phyloP scores from a whole-genome alignment of 2,888 invertebrate genomes.

The Caenorhabditis sp. region DNA sequence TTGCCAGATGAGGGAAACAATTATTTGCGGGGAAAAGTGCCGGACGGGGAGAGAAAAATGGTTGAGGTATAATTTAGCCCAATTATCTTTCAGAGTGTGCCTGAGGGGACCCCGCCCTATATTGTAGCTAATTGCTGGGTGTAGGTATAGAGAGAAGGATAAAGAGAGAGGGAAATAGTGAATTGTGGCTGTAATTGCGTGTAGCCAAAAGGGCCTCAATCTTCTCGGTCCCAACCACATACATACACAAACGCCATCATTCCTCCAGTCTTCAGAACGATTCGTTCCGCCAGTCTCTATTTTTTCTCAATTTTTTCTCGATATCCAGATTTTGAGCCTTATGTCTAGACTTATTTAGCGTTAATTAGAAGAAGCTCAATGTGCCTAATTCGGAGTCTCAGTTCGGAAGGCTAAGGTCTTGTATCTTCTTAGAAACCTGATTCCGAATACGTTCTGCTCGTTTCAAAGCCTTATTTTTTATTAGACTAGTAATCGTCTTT shows the following conservation, averaged over 20 bases:
- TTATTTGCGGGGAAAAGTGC: conserved; percentile 36
- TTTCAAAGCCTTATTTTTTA: too few species aligned
- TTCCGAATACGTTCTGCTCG: too few species aligned
- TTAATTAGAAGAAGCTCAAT: neutral
- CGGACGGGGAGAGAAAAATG: conserved; percentile 30
- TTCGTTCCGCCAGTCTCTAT: conserved; percentile 8
- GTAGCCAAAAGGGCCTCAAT: conserved; percentile 64
- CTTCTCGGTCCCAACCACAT: conserved; percentile 33
- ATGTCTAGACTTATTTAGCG: neutral
- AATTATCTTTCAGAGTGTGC: conserved; percentile 54
- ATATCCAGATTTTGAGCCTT: neutral
- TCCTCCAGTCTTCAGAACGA: conserved; percentile 24
- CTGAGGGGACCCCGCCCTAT: conserved; percentile 53
- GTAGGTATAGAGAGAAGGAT: conserved; percentile 53
- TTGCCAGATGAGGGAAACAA: conserved; percentile 38
- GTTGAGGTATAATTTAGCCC: conserved; percentile 61
- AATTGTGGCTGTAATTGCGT: conserved; percentile 66
- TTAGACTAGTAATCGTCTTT: too few species aligned
- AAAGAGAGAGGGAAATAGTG: conserved; percentile 46
- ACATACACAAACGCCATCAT: conserved; percentile 24
- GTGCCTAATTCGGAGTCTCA: neutral
- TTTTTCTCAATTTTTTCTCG: conserved; percentile 9
- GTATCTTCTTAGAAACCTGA: too few species aligned
- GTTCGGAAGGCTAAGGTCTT: too few species aligned
- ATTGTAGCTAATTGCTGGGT: conserved; percentile 65